Evolutionary conservation across 1,140 invertebrate genomes (phyloP), one percentile per base, ranked within the genome.

Genomic region (Linepithema humile): DNA sequence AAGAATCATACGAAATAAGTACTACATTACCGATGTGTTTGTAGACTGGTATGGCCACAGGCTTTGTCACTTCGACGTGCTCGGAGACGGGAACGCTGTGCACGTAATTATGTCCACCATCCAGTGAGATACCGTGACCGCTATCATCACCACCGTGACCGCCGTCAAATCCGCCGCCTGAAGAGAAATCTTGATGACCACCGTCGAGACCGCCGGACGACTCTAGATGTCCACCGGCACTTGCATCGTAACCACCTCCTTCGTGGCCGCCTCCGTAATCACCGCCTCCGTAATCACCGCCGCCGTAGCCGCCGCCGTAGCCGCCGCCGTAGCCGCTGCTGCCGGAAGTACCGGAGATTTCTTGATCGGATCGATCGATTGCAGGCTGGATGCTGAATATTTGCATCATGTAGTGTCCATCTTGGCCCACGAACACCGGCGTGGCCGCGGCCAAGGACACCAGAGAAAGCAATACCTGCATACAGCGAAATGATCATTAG

Each of bases 61-160:
- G 97, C 89, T 96, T 96, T 45, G 96, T 96, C 43, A 97, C 96
- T 92, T 97, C 96, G 26, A 96, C 95, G 67, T 97, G 96, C 88
- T 97, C 96, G 15, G 96, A 95, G 6, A 97, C 95, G 6, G 96
- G 95, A 64, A 96, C 90, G 87, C 95, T 94, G 48, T 96, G 93
- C 48, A 93, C 91, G 57, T 93, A 92, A 88, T 93, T 93, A 57
- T 92, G 88, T 23, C 85, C 90, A 0, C 75, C 72, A 55, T 90
- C 91, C 15, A 92, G 82, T 7, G 85, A 90, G 23, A 82, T 77
- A 48, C 77, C 57, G 17, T 90, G 85, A 12, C 86, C 85, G 17
- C 80, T 82, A 6, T 88, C 83, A 6, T 84, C 86, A 23, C 88
- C 88, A 57, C 82, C 83, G 29, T 85, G 72, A 59, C 74, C 74